Evolutionary conservation across 2,888 invertebrate species (phyloP).

Genomic region (Tetropium fuscum): DNA sequence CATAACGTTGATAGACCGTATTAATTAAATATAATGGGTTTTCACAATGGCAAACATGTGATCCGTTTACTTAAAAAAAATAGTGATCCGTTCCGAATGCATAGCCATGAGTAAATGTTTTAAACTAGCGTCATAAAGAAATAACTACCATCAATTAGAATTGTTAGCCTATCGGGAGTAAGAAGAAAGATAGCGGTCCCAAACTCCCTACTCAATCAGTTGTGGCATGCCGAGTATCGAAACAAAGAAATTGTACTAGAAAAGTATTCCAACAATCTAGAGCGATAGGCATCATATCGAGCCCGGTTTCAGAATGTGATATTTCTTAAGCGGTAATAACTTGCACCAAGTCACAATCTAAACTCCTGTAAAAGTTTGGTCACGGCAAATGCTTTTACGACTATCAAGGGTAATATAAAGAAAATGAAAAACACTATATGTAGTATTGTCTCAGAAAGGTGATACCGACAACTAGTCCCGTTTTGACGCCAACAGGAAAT

Average conservation of each 20-base stretch:
- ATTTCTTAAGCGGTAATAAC: constrained; percentile 55
- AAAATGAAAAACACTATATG: constrained; percentile 86
- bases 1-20: no score
- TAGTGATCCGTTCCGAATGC: no score
- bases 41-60: no score
- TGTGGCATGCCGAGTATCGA: constrained; percentile 62
- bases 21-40: no score
- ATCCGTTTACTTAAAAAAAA: no score
- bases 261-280: constrained; percentile 63
- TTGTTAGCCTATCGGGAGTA: constrained; percentile 55
- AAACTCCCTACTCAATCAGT: constrained; percentile 65
- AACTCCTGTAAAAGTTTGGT: constrained; percentile 75
- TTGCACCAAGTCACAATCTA: constrained; percentile 64
- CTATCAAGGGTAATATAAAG: constrained; percentile 88
- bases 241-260: constrained; percentile 65
- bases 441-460: constrained; percentile 65
- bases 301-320: constrained; percentile 60
- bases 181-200: constrained; percentile 59
- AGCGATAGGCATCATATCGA: constrained; percentile 63
- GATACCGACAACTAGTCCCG: constrained; percentile 63
- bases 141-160: constrained; percentile 60
- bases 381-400: constrained; percentile 91
- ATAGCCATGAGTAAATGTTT: constrained; percentile 41
- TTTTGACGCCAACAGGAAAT: constrained; percentile 60
- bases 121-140: constrained; percentile 51